Percentiles rank a stretch among this genome's conserved stretches.
These are phyloP conservation scores for Therioaphis trifolii DNA, from an alignment of 2,888 invertebrate species.

Conservation along the genomic window DNA sequence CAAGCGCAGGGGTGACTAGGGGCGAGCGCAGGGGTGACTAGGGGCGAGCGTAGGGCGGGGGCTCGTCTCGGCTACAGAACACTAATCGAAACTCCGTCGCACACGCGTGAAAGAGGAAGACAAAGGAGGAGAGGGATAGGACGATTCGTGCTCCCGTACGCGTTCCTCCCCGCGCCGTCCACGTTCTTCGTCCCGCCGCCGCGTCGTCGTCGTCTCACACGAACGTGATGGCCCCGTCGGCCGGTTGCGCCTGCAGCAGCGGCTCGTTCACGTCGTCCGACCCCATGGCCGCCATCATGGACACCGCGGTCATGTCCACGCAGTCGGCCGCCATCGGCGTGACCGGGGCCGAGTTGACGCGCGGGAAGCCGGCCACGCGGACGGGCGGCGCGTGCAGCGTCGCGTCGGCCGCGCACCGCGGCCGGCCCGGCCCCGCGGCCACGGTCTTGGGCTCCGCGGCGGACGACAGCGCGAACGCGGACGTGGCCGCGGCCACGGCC, in stretches of 20 bases:
- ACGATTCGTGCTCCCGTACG: background rate
- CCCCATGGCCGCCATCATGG: background rate
- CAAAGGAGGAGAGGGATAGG: too few relatives aligned
- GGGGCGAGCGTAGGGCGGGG: too few relatives aligned
- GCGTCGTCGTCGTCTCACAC: background rate
- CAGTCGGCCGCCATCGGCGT: slow-evolving; percentile 57
- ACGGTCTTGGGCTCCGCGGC: slow-evolving; percentile 53
- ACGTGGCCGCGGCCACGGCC: slow-evolving; percentile 19
- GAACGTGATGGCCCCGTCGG: slow-evolving; percentile 45
- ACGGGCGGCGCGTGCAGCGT: slow-evolving; percentile 12
- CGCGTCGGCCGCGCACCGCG: background rate
- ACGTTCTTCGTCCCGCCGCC: background rate
- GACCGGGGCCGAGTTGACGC: slow-evolving; percentile 55
- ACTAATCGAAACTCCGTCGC: too few relatives aligned
- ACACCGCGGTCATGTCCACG: slow-evolving; percentile 43
- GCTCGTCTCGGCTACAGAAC: too few relatives aligned
- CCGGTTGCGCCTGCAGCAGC: slow-evolving; percentile 3
- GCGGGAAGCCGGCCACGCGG: slow-evolving; percentile 24
- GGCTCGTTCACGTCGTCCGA: slow-evolving; percentile 56
- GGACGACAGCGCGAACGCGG: background rate
- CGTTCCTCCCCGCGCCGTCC: background rate
- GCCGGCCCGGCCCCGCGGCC: slow-evolving; percentile 54
- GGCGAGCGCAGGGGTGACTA: too few relatives aligned
- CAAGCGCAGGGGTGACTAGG: too few relatives aligned
- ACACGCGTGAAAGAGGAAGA: too few relatives aligned